These are phyloP conservation scores for Temnopleurus reevesii DNA, from an alignment of 53 echinoderm and acorn worm species.

Conservation along the genomic window DNA sequence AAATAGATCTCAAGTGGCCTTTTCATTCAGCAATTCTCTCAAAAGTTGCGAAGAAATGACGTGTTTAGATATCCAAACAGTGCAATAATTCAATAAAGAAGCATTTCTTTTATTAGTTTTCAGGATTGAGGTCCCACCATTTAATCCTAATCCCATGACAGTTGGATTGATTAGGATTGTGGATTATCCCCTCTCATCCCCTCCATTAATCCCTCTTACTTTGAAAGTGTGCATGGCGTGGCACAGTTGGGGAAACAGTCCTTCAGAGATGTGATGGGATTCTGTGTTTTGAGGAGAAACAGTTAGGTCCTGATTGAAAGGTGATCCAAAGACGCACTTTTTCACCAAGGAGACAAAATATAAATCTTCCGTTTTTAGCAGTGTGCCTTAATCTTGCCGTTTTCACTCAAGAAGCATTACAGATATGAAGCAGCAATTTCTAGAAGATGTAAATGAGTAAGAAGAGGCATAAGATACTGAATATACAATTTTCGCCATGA, in stretches of 20 bases:
- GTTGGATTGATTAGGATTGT: constrained; percentile 3
- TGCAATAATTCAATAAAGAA: background rate
- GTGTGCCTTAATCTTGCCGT: too few relatives aligned
- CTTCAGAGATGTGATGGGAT: background rate
- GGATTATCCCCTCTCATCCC: constrained; percentile 20
- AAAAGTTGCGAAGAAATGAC: background rate
- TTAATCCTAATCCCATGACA: constrained; percentile 24
- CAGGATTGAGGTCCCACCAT: background rate
- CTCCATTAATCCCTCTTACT: background rate
- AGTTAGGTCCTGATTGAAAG: background rate
- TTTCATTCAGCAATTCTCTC: background rate
- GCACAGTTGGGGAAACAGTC: background rate
- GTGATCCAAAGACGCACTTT: background rate
- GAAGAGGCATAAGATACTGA: too few relatives aligned
- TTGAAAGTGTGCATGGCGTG: constrained; percentile 29
- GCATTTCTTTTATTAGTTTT: background rate
- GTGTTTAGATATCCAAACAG: background rate
- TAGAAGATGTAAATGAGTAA: too few relatives aligned
- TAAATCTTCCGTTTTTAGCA: too few relatives aligned
- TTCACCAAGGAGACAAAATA: too few relatives aligned
- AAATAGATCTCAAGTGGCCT: background rate
- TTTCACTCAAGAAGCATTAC: too few relatives aligned
- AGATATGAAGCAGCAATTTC: too few relatives aligned
- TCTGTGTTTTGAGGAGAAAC: background rate
- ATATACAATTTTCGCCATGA: too few relatives aligned